These are phyloP conservation scores for Xenops minutus DNA, from an alignment of 2,797 vertebrate species.

Conservation along the genomic window DNA sequence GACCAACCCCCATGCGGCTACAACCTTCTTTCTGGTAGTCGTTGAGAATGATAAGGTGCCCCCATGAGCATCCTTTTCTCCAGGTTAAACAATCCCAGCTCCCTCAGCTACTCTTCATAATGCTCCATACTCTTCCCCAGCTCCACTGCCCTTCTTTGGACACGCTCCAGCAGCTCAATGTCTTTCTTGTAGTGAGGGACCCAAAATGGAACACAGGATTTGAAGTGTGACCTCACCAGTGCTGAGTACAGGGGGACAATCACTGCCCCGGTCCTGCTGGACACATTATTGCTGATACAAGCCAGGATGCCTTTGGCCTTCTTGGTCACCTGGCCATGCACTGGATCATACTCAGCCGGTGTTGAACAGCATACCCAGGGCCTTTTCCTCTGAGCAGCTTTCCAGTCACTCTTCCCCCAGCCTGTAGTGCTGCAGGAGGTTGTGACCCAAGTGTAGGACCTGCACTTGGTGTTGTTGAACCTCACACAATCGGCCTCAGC, in stretches of 20 bases:
- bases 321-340: neutral
- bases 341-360: neutral
- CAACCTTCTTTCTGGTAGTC: neutral
- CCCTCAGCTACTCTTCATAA: neutral
- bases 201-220: neutral
- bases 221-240: neutral
- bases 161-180: neutral
- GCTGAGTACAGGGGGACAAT: fast-evolving
- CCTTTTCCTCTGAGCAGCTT: neutral
- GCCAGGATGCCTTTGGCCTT: neutral
- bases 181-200: no score
- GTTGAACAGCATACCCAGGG: fast-evolving
- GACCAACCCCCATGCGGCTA: neutral
- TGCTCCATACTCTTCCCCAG: neutral
- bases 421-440: neutral
- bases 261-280: neutral
- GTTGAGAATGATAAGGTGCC: neutral
- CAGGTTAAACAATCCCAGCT: neutral
- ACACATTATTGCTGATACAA: neutral
- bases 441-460: neutral
- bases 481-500: neutral
- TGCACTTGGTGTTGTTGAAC: neutral
- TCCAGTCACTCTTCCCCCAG: neutral
- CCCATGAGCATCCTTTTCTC: neutral
- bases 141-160: neutral